Percentiles rank a stretch among this genome's conserved stretches.
phyloP scores from a whole-genome alignment of 2,113 vertebrate species.

The Phalacrocorax pelagicus region DNA sequence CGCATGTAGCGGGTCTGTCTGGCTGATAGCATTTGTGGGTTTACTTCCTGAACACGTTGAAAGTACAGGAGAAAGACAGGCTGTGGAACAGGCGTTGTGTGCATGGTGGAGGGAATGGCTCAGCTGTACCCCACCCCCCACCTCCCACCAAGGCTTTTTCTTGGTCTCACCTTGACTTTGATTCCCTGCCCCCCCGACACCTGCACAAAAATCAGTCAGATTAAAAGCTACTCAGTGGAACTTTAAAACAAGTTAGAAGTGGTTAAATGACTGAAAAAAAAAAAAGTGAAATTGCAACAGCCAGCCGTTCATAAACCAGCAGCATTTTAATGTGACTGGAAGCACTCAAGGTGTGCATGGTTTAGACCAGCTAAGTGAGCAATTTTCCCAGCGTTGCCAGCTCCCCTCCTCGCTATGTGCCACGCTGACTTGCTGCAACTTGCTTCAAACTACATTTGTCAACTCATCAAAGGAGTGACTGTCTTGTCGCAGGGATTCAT shows the following conservation, averaged over 20 bases:
- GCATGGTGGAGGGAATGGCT: rapidly evolving
- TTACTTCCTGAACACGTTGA: not conserved
- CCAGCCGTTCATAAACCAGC: not conserved
- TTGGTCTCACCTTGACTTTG: not conserved
- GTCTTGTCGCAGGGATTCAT: not conserved
- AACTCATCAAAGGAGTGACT: not conserved
- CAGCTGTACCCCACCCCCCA: rapidly evolving
- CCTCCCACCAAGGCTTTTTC: not conserved
- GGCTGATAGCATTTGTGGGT: not conserved
- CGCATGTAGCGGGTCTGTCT: rapidly evolving
- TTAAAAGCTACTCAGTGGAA: not conserved
- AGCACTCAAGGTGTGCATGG: not conserved
- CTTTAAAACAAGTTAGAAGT: not conserved
- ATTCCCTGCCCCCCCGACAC: not conserved
- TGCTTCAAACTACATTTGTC: not conserved
- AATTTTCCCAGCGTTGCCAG: not conserved
- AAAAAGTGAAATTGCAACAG: not conserved
- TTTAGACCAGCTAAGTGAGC: constrained; percentile 2
- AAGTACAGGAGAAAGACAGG: not conserved
- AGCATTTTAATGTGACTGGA: constrained; percentile 16
- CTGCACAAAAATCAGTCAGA: not conserved
- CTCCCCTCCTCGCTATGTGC: not conserved
- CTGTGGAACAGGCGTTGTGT: not conserved
- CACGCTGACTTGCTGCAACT: not conserved
- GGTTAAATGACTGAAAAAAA: not conserved